These are phyloP conservation scores for Oceanodroma leucorhoa DNA, from an alignment of 2,797 vertebrate genomes.

Conservation along the genomic window DNA sequence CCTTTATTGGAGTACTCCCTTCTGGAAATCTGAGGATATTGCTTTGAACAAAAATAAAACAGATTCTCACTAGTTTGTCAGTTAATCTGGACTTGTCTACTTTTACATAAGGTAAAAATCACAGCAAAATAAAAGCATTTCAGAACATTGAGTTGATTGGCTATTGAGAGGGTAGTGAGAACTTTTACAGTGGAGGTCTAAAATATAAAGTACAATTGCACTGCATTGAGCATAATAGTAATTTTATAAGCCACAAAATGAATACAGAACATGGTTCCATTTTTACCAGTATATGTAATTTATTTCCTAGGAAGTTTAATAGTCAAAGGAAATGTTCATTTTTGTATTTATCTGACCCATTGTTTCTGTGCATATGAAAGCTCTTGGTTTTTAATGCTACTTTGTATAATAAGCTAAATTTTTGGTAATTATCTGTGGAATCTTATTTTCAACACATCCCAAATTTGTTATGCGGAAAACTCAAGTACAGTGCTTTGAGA, in stretches of 20 bases:
- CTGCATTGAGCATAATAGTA: background rate
- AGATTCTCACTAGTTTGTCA: background rate
- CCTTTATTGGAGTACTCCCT: background rate
- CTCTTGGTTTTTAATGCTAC: background rate
- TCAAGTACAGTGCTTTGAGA: background rate
- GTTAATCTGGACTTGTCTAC: background rate
- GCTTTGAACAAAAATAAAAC: background rate
- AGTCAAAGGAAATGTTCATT: background rate
- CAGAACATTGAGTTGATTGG: background rate
- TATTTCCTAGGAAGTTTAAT: background rate
- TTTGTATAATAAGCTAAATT: background rate
- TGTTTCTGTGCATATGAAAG: background rate
- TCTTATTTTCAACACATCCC: background rate
- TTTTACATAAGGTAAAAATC: slow-evolving; percentile 4
- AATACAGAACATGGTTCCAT: background rate
- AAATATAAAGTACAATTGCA: background rate
- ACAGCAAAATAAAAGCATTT: background rate
- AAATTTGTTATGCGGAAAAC: background rate
- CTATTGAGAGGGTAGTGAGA: background rate
- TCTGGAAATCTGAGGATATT: background rate
- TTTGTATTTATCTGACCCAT: background rate
- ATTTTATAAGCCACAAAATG: background rate
- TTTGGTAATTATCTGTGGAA: background rate
- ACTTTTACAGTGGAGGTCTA: background rate
- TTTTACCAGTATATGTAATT: background rate